Conservation (phyloP, 1,140 invertebrate genomes). For the Ips nitidus region DNA sequence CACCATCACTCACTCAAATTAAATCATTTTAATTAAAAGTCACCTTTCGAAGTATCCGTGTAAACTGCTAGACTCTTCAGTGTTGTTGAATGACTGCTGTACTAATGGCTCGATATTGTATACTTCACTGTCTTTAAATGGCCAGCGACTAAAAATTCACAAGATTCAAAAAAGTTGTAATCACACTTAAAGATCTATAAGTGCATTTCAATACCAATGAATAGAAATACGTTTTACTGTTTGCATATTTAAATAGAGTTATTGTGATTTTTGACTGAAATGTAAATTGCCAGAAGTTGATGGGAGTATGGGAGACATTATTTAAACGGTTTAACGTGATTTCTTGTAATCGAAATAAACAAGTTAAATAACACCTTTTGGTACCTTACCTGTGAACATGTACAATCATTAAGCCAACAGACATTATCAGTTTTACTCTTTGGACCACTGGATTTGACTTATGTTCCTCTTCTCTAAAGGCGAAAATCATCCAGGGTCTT, state of each 20-base stretch:
- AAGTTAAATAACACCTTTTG: not conserved
- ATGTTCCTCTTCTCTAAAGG: constrained; percentile 67
- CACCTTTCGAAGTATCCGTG: constrained; percentile 54
- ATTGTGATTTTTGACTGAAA: constrained; percentile 31
- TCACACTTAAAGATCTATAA: constrained; percentile 36
- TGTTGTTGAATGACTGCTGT: constrained; percentile 50
- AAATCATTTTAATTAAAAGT: constrained; percentile 8
- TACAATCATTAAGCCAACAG: constrained; percentile 85
- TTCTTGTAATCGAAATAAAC: constrained; percentile 4
- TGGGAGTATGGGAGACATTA: not conserved
- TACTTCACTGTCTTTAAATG: constrained; percentile 49
- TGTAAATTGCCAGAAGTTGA: not conserved
- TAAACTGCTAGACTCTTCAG: constrained; percentile 47
- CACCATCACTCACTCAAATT: no score
- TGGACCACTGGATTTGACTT: constrained; percentile 95
- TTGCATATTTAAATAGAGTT: constrained; percentile 34
- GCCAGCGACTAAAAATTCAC: constrained; percentile 51
- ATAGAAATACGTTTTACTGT: constrained; percentile 9
- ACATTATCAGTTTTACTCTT: constrained; percentile 91
- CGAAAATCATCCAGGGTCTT: constrained; percentile 39
- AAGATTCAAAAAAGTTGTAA: constrained; percentile 25
- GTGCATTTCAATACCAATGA: constrained; percentile 34
- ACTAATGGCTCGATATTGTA: constrained; percentile 44
- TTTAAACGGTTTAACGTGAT: not conserved
- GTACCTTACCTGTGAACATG: constrained; percentile 70